Evolutionary conservation across 2,113 vertebrate genomes (phyloP), one percentile per base, ranked within the genome.

Genomic region (Aix galericulata): DNA sequence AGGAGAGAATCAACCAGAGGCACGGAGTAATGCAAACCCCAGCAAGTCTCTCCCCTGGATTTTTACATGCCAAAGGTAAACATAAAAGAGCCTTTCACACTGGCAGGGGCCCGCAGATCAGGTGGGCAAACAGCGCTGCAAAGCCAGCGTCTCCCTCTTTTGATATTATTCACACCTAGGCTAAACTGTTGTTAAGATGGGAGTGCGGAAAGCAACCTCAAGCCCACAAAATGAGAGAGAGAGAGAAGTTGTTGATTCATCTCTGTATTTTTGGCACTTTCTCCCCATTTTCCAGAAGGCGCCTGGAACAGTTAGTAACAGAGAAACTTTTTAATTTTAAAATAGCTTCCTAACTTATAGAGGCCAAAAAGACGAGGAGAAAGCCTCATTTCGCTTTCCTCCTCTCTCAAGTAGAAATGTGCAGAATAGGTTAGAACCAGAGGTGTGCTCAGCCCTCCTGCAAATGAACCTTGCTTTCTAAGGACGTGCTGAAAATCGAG

Each of bases 251-350:
- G 96, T 93, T 95, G 95, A 96, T 97, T 92, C 91, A 93, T 95
- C 95, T 96, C 93, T 95, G 91, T 95, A 94, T 96, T 96, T 96
- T 92, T 96, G 91, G 89, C 94, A 93, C 91, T 89, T 94, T 91
- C 89, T 95, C 89, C 87, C 94, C 82, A 86, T 91, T 94, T 96
- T 95, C 86, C 94, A 96, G 94, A 94, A 97, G 96, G 96, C 92
- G 95, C 94, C 95, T 96, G 94, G 93, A 95, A 95, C 95, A 96
- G 93, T 90, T 93, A 95, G 92, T 88, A 93, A 96, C 93, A 94
- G 93, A 96, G 86, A 95, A 97, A 97, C 95, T 95, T 97, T 96
- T 95, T 86, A 86, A 96, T 96, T 97, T 95, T 93, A 96, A 96
- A 97, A 97, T 95, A 96, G 93, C 90, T 96, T 89, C 93, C 77